Evolutionary conservation across 1,140 invertebrate species (phyloP).

Genomic region (Heterodera carotae): DNA sequence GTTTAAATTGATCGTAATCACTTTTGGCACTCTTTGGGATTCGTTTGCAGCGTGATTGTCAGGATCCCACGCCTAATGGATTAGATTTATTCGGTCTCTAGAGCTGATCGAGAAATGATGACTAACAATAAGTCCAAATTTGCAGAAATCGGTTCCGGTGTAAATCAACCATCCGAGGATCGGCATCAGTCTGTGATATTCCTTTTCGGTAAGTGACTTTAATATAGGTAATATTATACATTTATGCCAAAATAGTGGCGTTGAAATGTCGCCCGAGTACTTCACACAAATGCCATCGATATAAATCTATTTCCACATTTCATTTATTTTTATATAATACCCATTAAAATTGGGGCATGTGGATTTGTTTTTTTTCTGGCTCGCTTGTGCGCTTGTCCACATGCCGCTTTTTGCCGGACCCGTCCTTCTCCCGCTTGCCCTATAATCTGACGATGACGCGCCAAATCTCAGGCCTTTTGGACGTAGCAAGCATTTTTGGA

Average conservation of each 20-base stretch:
- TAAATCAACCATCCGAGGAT: conserved; percentile 14
- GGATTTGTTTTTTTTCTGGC: background rate
- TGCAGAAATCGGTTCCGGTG: conserved; percentile 28
- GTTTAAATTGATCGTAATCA: no score
- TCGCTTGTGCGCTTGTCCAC: background rate
- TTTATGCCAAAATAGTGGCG: no score
- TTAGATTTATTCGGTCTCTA: no score
- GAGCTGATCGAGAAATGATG: background rate
- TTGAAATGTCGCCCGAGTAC: no score
- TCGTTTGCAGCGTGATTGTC: no score
- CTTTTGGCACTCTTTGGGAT: no score
- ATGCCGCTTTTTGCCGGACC: background rate
- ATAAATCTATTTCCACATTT: no score
- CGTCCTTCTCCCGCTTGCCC: background rate
- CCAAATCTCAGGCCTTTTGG: background rate
- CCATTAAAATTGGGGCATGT: no score
- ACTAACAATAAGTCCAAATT: background rate
- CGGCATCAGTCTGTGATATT: conserved; percentile 10
- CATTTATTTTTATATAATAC: no score
- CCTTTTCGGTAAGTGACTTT: conserved; percentile 16
- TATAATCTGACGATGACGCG: background rate
- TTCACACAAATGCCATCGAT: no score
- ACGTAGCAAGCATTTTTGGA: background rate
- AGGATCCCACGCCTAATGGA: no score
- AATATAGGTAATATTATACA: no score